Evolutionary conservation across 2,888 invertebrate species (phyloP).

Genomic region (Aleiodes alternator): DNA sequence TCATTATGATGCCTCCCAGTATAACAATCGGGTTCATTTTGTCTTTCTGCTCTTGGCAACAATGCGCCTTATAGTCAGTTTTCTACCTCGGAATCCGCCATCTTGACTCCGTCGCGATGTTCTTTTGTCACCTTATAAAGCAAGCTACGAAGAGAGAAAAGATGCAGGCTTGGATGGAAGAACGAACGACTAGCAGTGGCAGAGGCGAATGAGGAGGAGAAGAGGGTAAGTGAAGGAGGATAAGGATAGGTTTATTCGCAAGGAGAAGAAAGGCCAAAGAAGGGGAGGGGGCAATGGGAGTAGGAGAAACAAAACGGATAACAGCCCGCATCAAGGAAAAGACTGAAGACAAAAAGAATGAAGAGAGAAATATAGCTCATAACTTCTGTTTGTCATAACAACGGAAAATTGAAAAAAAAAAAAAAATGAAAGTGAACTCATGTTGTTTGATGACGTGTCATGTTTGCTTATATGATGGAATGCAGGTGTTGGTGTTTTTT

Average conservation of each 20-base stretch:
- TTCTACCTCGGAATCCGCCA: conserved; percentile 67
- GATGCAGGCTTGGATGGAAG: conserved; percentile 21
- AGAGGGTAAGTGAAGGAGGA: conserved; percentile 42
- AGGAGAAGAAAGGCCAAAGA: background rate
- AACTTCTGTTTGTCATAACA: background rate
- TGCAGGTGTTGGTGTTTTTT: conserved; percentile 16
- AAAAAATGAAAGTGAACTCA: background rate
- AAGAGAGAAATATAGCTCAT: conserved; percentile 18
- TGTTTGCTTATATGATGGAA: conserved; percentile 1
- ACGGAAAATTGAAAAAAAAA: background rate
- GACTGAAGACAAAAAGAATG: conserved; percentile 26
- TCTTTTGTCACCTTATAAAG: conserved; percentile 71
- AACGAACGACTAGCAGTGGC: background rate
- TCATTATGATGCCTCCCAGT: conserved; percentile 73
- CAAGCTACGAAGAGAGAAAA: conserved; percentile 53
- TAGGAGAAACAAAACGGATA: background rate
- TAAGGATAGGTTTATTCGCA: conserved; percentile 27
- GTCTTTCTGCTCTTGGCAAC: conserved; percentile 72
- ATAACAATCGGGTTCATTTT: conserved; percentile 74
- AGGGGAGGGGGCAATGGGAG: background rate
- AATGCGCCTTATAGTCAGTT: conserved; percentile 63
- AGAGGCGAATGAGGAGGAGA: conserved; percentile 31
- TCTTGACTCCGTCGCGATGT: conserved; percentile 72
- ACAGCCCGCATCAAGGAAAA: conserved; percentile 24
- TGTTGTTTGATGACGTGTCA: conserved; percentile 11